phyloP scores from a whole-genome alignment of 2,888 invertebrate species.

The Cabera pusaria region DNA sequence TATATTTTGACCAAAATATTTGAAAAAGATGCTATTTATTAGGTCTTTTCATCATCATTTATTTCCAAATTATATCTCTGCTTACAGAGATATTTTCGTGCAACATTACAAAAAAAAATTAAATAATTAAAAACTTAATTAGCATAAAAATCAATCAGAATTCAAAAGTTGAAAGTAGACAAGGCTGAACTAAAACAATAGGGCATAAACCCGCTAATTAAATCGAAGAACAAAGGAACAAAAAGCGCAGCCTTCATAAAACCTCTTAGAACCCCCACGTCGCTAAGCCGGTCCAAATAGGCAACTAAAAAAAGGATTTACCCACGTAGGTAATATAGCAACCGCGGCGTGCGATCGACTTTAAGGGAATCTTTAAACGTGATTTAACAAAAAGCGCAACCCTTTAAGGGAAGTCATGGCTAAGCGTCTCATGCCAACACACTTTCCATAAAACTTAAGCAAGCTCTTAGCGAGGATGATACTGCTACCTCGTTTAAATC shows the following conservation, averaged over 20 bases:
- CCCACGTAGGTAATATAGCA: conserved; percentile 58
- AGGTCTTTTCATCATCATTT: no score
- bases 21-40: no score
- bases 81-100: no score
- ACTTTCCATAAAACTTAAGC: conserved; percentile 78
- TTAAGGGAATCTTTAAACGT: conserved; percentile 59
- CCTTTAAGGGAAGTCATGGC: conserved; percentile 76
- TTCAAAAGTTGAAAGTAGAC: conserved; percentile 28
- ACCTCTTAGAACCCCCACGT: conserved; percentile 77
- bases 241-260: conserved; percentile 60
- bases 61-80: no score
- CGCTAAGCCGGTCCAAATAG: conserved; percentile 55
- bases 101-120: no score
- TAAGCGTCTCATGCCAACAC: conserved; percentile 72
- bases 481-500: conserved; percentile 76
- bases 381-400: conserved; percentile 79
- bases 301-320: conserved; percentile 56
- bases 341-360: conserved; percentile 63
- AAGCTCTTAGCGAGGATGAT: conserved; percentile 75
- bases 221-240: conserved; percentile 65
- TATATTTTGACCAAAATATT: not conserved
- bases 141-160: conserved; percentile 22
- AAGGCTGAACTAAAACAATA: conserved; percentile 55
- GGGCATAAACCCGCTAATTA: conserved; percentile 71
- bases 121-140: conserved; percentile 7